phyloP scores from a whole-genome alignment of 2,797 vertebrate species.

The Momotus momota region DNA sequence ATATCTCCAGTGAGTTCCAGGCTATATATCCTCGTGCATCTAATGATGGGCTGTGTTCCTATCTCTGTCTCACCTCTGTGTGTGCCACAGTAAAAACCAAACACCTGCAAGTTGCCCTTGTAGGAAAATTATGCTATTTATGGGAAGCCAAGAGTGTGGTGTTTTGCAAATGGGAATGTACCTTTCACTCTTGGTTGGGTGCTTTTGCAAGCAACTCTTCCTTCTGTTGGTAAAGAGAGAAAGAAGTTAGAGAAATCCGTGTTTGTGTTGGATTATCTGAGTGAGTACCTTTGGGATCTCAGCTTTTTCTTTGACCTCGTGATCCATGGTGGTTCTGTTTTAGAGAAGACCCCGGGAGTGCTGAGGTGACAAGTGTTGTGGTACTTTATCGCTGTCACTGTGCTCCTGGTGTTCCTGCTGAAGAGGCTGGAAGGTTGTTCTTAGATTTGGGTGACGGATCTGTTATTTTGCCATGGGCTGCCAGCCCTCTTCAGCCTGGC shows the following conservation, averaged over 20 bases:
- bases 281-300: background rate
- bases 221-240: background rate
- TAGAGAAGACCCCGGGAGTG: background rate
- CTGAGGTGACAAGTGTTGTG: background rate
- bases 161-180: background rate
- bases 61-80: background rate
- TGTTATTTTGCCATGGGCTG: background rate
- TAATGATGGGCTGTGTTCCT: background rate
- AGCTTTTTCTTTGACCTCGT: accelerated
- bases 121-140: background rate
- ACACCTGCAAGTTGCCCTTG: background rate
- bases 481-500: background rate
- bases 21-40: background rate
- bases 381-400: background rate
- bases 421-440: background rate
- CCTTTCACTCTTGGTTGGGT: background rate
- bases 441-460: background rate
- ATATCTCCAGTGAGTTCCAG: background rate
- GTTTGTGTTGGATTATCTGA: background rate
- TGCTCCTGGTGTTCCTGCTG: background rate
- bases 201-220: background rate
- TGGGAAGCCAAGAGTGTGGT: background rate
- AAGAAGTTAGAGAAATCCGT: background rate
- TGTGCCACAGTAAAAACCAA: background rate
- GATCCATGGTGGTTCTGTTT: background rate